Evolutionary conservation across 35 echinoderm and acorn worm species (phyloP), one percentile per base, ranked within the genome.

Genomic region (Eucidaris tribuloides): DNA sequence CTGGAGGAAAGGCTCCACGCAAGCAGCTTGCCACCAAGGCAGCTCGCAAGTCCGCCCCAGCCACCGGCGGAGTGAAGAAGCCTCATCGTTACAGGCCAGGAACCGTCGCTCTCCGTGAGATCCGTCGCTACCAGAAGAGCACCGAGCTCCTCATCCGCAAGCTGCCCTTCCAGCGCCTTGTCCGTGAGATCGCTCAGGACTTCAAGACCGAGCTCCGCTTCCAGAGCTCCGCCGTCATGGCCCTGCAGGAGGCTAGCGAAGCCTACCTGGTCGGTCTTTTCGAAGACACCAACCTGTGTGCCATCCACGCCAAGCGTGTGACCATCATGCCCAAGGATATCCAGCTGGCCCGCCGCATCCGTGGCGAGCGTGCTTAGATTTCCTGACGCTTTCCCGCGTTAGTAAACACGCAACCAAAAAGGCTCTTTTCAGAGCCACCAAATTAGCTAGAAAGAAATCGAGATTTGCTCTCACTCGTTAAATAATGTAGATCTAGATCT

Each of bases 311-410:
- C 62, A 98, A 98, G 86, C 59, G 94, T 40, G 90, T 92, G 25
- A 97, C 94, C 70, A 97, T 97, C 71, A 97, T 97, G 94, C 94
- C 94, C 18, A 97, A 97, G 65, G 94, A 97, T 57, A 98, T 98
- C 65, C 90, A 93, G 57, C 71, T 93, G 18, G 84, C 90, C 30
- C 77, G 90, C 1, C 48, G 90, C 76, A 88, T 88, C 79, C 90
- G 90, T 39, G 90, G 90, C n/a, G 90, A 93, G 65, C 70, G 90
- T 20, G 90, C 90, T 61, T 93, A 88, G 59, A 44, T 27, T 27
- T n/a, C 30, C 44, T 18, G 7, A 23, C 19, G 22, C 46, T 76
- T 76, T 39, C 44, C 18, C 7, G 27, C 3, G 7, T 78, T 45
- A 68, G 20, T 5, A 30, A 68, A 37, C n/a, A 11, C 48, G 44